Conservation (phyloP, 2,888 invertebrate species). For the Eristalis tenax region DNA sequence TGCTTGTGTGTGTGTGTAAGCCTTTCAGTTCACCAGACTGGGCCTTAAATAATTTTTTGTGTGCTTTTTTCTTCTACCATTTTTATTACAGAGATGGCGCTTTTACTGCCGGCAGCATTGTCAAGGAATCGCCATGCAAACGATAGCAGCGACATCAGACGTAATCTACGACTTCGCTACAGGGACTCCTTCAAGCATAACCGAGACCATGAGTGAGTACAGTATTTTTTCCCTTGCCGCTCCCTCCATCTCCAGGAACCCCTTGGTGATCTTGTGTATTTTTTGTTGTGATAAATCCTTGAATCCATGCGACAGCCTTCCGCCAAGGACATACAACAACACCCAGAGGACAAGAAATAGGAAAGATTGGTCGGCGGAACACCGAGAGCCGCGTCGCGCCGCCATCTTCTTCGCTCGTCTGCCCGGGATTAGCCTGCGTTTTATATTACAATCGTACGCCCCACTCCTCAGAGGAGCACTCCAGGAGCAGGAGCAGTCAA, state of each 20-base stretch:
- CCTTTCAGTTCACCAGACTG: conserved; percentile 16
- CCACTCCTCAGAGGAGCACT: neutral
- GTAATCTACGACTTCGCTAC: conserved; percentile 89
- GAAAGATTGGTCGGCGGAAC: neutral
- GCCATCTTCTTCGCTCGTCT: neutral
- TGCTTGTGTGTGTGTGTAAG: neutral
- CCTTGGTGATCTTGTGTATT: too few relatives aligned
- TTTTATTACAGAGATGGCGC: conserved; percentile 88
- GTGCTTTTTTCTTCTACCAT: conserved; percentile 3
- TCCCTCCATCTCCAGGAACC: neutral
- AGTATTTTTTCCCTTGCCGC: neutral
- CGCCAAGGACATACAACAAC: neutral
- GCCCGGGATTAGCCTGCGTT: conserved; percentile 30
- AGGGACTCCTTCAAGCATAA: conserved; percentile 86
- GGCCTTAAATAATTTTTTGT: conserved; percentile 26
- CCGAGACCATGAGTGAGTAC: conserved; percentile 81
- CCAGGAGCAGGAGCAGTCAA: too few relatives aligned
- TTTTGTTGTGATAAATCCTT: neutral
- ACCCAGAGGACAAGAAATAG: neutral
- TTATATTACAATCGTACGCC: conserved; percentile 15
- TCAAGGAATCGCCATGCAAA: conserved; percentile 89
- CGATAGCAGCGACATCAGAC: conserved; percentile 90
- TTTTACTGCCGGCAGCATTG: conserved; percentile 90
- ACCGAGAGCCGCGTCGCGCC: neutral
- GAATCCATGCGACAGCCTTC: neutral